Conservation (phyloP, 2,113 vertebrate genomes). For the Panthera leo region DNA sequence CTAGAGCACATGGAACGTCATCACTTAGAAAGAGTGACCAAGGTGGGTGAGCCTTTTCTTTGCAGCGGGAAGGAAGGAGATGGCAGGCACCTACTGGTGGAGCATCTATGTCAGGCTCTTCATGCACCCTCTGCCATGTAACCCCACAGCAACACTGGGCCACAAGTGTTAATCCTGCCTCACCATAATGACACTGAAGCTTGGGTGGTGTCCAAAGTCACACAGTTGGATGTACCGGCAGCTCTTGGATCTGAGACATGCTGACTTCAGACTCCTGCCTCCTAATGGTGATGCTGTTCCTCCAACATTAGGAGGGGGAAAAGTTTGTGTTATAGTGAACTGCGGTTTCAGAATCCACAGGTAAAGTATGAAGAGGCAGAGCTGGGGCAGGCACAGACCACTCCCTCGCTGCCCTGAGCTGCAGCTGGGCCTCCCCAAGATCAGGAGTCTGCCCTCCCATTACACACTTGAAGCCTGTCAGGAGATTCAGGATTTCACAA, state of each 20-base stretch:
- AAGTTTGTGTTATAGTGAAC: background rate
- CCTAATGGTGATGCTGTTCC: background rate
- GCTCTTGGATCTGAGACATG: background rate
- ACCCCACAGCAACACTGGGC: background rate
- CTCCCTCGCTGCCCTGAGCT: background rate
- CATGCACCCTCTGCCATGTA: background rate
- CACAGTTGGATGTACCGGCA: background rate
- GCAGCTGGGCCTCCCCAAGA: no score
- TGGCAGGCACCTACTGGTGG: fast-evolving
- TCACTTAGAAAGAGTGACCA: background rate
- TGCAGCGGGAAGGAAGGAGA: background rate
- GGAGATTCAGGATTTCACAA: background rate
- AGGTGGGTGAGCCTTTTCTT: background rate
- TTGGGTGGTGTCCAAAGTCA: background rate
- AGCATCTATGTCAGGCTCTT: background rate
- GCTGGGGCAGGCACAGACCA: background rate
- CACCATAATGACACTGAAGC: no score
- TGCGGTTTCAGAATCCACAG: background rate
- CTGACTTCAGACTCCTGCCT: background rate
- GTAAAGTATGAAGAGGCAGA: background rate
- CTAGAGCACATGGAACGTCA: background rate
- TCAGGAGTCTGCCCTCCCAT: background rate
- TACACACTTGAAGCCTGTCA: background rate
- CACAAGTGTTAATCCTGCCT: no score
- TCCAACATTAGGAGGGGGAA: background rate